Percentiles rank a stretch among this genome's conserved stretches.
Evolutionary conservation across 2,888 invertebrate genomes (phyloP).

Genomic region (Amphipoea oculea): DNA sequence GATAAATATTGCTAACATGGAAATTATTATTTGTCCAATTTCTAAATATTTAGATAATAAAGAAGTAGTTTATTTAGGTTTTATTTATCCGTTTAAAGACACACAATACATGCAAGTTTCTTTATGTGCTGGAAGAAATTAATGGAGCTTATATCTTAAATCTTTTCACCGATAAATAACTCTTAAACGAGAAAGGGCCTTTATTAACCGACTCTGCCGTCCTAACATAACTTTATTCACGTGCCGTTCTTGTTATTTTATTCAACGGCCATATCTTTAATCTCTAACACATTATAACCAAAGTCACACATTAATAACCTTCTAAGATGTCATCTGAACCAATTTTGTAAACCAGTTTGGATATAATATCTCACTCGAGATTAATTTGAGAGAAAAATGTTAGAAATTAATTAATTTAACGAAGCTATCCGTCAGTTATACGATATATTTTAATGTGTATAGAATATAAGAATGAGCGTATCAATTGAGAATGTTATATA

Average conservation of each 20-base stretch:
- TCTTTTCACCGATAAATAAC: conserved; percentile 38
- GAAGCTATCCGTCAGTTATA: conserved; percentile 51
- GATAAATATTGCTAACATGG: neutral
- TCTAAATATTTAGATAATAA: neutral
- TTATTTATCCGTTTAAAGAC: neutral
- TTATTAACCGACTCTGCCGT: conserved; percentile 28
- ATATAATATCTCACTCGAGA: conserved; percentile 39
- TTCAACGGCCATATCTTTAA: conserved; percentile 41
- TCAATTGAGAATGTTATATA: neutral
- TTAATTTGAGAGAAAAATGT: conserved; percentile 47
- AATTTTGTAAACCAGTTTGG: conserved; percentile 40
- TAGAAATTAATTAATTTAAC: conserved; percentile 53
- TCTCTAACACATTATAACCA: conserved; percentile 50
- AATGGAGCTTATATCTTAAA: conserved; percentile 17
- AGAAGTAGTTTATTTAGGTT: neutral
- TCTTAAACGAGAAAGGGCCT: conserved; percentile 18
- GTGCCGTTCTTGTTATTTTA: conserved; percentile 26
- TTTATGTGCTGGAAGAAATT: neutral
- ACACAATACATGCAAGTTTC: neutral
- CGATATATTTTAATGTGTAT: conserved; percentile 36
- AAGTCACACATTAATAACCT: conserved; percentile 41
- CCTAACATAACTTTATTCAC: conserved; percentile 27
- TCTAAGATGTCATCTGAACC: conserved; percentile 39
- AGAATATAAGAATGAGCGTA: neutral
- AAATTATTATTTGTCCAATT: neutral